Evolutionary conservation across 2,113 vertebrate species (phyloP), one percentile per base, ranked within the genome.

Genomic region (Choloepus hoffmanni): DNA sequence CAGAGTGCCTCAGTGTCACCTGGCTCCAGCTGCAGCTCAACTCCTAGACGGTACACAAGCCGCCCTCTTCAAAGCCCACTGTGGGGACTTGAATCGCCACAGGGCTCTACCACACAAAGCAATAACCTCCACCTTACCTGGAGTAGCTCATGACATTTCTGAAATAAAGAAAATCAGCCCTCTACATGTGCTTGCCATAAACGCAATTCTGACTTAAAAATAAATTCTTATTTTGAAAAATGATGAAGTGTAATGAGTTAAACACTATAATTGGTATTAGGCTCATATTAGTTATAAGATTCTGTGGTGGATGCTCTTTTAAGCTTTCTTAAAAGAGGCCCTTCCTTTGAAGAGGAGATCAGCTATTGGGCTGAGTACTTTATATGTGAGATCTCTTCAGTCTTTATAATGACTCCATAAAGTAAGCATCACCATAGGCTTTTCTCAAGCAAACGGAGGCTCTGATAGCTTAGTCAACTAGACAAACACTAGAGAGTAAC

Each of bases 21-120:
- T 14, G 45, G 85, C 74, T 84, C 73, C 48, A 93, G 81, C 15
- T 78, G 65, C 33, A 81, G 74, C 62, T 97, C 72, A 63, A 40
- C 43, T 60, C 58, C 30, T 33, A 90, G 15, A 45, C 33, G 23
- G 63, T 23, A 85, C 85, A 33, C 15, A 43, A 91, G 60, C 11
- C 19, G 21, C 7, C 13, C 18, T 83, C 36, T 76, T 10, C 15
- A 19, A 58, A 94, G 58, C 45, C 33, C 58, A 76, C 72, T 5
- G 18, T 9, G 33, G n/a, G 28, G 23, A 58, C n/a, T 12, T 68
- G 48, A 87, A 53, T 24, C 36, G 48, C 62, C 72, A 68, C 3
- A 36, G 23, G 23, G 14, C 48, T 78, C 60, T 48, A 16, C 2
- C 68, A 24, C 7, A 23, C 24, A 28, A 70, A 77, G 21, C 10